Percentiles rank a stretch among this genome's conserved stretches.
phyloP scores from a whole-genome alignment of 2,113 vertebrate genomes.

The Spilogale gracilis region DNA sequence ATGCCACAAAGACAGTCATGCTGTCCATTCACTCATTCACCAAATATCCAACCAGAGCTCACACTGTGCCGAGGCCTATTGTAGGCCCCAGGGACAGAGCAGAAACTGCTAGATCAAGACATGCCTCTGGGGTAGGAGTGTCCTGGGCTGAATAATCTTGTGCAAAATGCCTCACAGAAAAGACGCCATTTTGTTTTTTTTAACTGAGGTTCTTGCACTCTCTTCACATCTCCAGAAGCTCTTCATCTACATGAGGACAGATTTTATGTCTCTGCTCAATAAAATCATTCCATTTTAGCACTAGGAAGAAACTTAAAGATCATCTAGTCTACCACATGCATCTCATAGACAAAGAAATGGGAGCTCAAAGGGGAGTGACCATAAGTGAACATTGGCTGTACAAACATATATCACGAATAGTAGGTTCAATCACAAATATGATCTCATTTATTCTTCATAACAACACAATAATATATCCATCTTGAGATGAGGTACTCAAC shows the following conservation, averaged over 20 bases:
- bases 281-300: neutral
- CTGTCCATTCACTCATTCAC: neutral
- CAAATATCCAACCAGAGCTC: neutral
- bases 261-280: neutral
- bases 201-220: neutral
- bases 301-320: neutral
- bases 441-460: neutral
- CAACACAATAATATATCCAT: neutral
- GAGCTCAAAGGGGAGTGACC: neutral
- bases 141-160: neutral
- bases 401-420: neutral
- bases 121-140: neutral
- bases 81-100: neutral
- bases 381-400: neutral
- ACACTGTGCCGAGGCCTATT: neutral
- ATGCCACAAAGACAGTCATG: neutral
- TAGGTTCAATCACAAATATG: neutral
- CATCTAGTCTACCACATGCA: neutral
- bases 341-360: neutral
- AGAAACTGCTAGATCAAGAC: neutral
- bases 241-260: neutral
- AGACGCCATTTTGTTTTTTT: neutral
- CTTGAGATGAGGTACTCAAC: neutral
- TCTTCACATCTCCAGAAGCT: neutral
- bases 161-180: neutral